A percentile compares a stretch with the other conserved stretches of the same genome.
Evolutionary conservation across 2,113 vertebrate genomes (phyloP).

Genomic region (Axis porcinus): DNA sequence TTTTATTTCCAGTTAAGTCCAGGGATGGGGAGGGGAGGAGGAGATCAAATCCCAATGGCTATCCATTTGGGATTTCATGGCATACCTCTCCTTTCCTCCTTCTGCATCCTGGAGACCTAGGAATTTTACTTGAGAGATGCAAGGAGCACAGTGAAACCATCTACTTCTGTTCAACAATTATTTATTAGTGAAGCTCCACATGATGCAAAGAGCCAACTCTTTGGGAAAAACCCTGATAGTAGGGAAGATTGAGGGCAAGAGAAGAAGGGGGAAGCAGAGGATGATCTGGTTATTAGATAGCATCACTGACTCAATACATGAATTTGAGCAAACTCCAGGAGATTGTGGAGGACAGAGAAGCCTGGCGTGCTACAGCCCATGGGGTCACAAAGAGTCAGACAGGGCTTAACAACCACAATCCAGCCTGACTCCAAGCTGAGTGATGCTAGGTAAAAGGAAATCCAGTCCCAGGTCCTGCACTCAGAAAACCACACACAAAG

Average conservation of each 20-base stretch:
- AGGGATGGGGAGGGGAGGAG: not conserved
- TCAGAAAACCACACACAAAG: not conserved
- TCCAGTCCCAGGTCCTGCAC: not conserved
- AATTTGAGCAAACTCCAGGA: not conserved
- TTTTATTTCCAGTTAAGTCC: conserved; percentile 13
- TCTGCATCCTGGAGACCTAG: not conserved
- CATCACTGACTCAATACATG: not conserved
- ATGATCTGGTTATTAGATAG: not conserved
- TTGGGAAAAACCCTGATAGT: not conserved
- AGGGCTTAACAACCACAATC: not conserved
- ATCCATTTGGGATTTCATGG: not conserved
- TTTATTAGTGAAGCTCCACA: conserved; percentile 13
- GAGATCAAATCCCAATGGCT: not conserved
- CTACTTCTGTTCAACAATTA: not conserved
- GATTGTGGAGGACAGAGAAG: not conserved
- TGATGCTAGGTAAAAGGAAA: not conserved
- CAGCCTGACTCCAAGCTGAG: not conserved
- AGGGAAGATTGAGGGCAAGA: not conserved
- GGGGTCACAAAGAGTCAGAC: not conserved
- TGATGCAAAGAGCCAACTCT: not conserved
- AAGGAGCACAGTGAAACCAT: not conserved
- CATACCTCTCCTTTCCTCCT: not conserved
- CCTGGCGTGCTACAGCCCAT: not conserved
- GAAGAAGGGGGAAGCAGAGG: not conserved
- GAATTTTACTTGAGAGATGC: not conserved